Evolutionary conservation across 2,888 invertebrate species (phyloP), one percentile per base, ranked within the genome.

Genomic region (Toxonevra muliebris): DNA sequence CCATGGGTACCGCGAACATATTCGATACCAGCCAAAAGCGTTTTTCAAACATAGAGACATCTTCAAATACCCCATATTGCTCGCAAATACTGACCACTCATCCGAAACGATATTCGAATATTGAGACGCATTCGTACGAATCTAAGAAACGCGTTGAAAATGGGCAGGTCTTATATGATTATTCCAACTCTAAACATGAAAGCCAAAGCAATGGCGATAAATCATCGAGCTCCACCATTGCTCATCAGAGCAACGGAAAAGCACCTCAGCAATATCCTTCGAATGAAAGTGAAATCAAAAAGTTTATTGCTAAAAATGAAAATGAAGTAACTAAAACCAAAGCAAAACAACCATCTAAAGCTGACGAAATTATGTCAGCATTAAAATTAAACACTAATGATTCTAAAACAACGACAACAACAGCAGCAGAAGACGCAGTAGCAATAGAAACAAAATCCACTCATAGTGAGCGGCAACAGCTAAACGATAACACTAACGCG

Each of bases 41-140:
- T 0, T 84, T 82, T 72, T 85, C 84, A 2, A 84, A 84, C 70
- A 82, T 85, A 4, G 84, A 85, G 72, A 69, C 70, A 8, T 65
- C 73, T 0, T 68, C 69, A 19, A 61, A 13, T 40, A 55, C 55
- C 20, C 73, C 73, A 1, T 78, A 73, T 58, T 77, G 70, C 61
- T 73, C 67, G 10, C 77, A 79, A 60, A 55, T 79, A 9, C 19
- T 69, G n/a, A 71, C 71, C 42, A 71, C 72, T 2, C 77, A 78
- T 12, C 80, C 79, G 13, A 85, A 84, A 55, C 78, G 84, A 2
- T 85, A 82, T 70, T 84, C 85, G 20, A 84, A 83, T 71, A 79
- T 85, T 15, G 85, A 85, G 73, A 84, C 84, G 2, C 80, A 78
- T 41, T 74, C 79, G 2, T 82, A 72, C 43, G 82, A 84, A 71